Evolutionary conservation across 2,797 vertebrate genomes (phyloP), one percentile per base, ranked within the genome.

Genomic region (Argya squamiceps): DNA sequence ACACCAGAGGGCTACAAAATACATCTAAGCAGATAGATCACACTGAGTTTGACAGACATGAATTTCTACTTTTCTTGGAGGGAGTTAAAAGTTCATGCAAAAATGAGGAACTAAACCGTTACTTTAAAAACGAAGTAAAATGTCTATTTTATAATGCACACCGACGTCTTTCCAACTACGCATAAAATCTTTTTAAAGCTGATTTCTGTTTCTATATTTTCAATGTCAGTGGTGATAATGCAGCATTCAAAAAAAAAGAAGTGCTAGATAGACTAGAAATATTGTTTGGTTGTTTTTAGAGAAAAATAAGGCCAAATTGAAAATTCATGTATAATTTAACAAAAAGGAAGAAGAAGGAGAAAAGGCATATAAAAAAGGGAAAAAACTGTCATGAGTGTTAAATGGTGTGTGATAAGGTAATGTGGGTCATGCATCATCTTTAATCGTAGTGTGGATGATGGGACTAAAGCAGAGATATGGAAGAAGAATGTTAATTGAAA

Each of bases 341-440:
- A 76, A 59, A 83, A 85, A 44, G 5, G 3, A 62, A 64, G 3
- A 62, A 64, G 11, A 20, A 15, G 6, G 7, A 9, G 10, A 2
- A 47, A 76, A 84, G 16, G 11, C 11, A 41, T 17, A 79, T 27
- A 27, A 60, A 60, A 53, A 73, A 73, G 8, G 47, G 24, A 14
- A 17, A 50, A 84, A 89, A 26, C 5, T 68, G 15, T 44, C 59
- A 67, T 16, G 34, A 77, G 12, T 81, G 27, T 81, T 92, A 94
- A 96, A 97, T 83, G 44, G 79, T 84, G 65, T 74, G 73, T 64
- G 29, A 64, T 92, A 94, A 74, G 55, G 58, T 93, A 92, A 93
- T 86, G 76, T 69, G 94, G 70, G 69, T 85, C 89, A 94, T 79
- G 64, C 44, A 88, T 89, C 70, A 84, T 92, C 65, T 84, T 92